Base-by-base conservation (phyloP, 2,888 invertebrate species). In the Eurois occulta region DNA sequence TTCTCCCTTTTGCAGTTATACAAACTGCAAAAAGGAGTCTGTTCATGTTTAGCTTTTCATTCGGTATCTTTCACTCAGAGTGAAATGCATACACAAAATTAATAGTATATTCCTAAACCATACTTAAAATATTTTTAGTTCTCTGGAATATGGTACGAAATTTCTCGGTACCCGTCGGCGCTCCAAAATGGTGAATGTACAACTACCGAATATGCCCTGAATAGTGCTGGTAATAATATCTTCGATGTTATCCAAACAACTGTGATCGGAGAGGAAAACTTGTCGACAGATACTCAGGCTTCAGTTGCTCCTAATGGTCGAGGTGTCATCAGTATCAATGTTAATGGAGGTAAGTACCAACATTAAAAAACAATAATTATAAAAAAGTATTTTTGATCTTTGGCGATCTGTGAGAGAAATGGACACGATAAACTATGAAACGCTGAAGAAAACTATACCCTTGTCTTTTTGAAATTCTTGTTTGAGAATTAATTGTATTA, bases 131-230 rank as follows among this genome's bases (percentile, higher is more conserved):
- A 32, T 43, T 86, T 83, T 16, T 88, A 96, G 96, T 96, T 96
- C 72, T n/a, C 89, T 6, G 96, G 95, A 0, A 80, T 87, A 0
- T 96, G 96, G 96, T 91, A 94, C 71, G 96, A 96, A 88, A 84
- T 93, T 2, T 90, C 94, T 1, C 90, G 95, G 4, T 96, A 93
- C 91, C 96, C 96, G 0, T 95, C 95, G 8, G 92, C 92, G 24
- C 76, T 94, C 0, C 94, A 95, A 89, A 86, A 87, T 3, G 96
- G 96, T 1, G 92, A 93, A 77, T 96, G 96, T 76, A 87, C 91
- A 0, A 80, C 90, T 21, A 89, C 86, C 3, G 73, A 89, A 11
- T 92, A 91, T 68, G 60, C 48, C 0, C 16, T 86, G 0, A 83
- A 72, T 38, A 81, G 80, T 24, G 75, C 83, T 28, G 91, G 90